These are phyloP conservation scores for Gadopsis bispinosus DNA, from an alignment of 2,797 vertebrate genomes.

Conservation along the genomic window DNA sequence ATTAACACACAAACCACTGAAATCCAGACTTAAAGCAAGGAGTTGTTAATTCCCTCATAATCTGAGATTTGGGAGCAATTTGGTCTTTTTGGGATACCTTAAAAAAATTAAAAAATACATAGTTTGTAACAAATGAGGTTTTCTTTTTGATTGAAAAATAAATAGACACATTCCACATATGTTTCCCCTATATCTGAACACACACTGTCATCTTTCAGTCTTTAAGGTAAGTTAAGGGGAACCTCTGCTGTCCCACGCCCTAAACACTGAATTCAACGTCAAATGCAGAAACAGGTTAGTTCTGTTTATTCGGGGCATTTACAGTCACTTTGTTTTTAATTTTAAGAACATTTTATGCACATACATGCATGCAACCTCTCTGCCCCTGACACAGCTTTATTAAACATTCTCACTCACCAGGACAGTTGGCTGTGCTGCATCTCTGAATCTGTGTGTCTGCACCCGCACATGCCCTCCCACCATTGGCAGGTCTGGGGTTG, in stretches of 20 bases:
- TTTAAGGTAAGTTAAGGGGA: no score
- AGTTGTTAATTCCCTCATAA: background rate
- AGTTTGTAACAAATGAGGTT: background rate
- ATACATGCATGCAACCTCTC: background rate
- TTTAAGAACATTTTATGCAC: background rate
- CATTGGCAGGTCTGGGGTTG: slow-evolving; percentile 89
- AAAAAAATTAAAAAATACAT: background rate
- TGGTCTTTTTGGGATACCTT: background rate
- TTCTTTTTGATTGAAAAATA: background rate
- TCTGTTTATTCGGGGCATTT: background rate
- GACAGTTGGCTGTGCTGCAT: slow-evolving; percentile 87
- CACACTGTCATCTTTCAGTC: background rate
- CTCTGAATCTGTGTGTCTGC: slow-evolving; percentile 92
- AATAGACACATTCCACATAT: background rate
- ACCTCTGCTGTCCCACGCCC: background rate
- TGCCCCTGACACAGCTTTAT: background rate
- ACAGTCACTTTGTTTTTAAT: background rate
- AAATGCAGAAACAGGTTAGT: background rate
- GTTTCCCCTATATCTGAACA: background rate
- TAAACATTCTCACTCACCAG: slow-evolving; percentile 84
- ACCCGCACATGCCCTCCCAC: slow-evolving; percentile 92
- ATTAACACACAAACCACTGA: background rate
- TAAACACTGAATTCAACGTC: background rate
- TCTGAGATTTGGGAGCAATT: background rate
- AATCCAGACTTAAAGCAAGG: background rate